Evolutionary conservation across 2,113 vertebrate species (phyloP), one percentile per base, ranked within the genome.

Genomic region (Oostethus manadensis): DNA sequence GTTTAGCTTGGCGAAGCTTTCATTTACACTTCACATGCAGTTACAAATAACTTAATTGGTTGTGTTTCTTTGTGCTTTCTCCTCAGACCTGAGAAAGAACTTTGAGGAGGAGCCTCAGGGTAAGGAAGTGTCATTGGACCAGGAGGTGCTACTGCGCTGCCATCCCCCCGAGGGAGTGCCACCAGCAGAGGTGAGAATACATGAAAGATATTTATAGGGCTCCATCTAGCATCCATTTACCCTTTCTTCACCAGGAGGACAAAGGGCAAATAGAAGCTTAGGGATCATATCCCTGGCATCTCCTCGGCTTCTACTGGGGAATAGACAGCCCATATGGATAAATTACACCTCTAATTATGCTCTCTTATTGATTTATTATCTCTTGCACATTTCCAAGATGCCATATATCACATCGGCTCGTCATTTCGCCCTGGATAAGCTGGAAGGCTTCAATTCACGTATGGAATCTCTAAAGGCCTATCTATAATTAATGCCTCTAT

Each of bases 111-210:
- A 99, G 82, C 97, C 97, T 0, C 77, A 89, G 53, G 92, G 94
- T 79, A 94, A 93, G 83, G 95, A 98, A 74, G 96, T 97, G 61
- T 92, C 95, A 13, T 84, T 99, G 58, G 94, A 98, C 77, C 94
- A 98, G 89, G 96, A 96, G 76, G 90, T 99, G 8, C 87, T 94
- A 71, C 82, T 98, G 76, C 92, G 88, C 42, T 98, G 96, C 86
- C 95, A 94, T 70, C 97, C 97, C 40, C 97, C 97, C 0, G 95
- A 98, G 84, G 97, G 95, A 62, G 90, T 98, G 66, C 97, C 97
- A 44, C 91, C 92, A 0, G 93, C 97, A 0, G 93, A 98, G 93
- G 96, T 99, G 85, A 94, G 92, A 79, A 74, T 45, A 1, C 57
- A 78, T 77, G 76, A 51, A 57, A 62, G 76, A 68, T 82, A 85